phyloP scores from a whole-genome alignment of 2,797 vertebrate genomes.

The Steatocranus sp. region DNA sequence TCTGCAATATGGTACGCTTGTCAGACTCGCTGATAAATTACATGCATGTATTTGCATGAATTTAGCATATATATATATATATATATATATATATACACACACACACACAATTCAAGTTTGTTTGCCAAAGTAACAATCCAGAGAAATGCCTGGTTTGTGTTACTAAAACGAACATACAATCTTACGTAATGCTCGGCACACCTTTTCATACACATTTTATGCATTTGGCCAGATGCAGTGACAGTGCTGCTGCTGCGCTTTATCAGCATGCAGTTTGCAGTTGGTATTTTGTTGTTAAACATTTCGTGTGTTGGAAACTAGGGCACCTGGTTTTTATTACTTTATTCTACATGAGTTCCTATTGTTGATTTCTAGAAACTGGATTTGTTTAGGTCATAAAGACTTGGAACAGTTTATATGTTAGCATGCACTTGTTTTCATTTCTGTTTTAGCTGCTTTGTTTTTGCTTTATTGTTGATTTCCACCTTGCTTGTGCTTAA shows the following conservation, averaged over 20 bases:
- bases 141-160: conserved; percentile 72
- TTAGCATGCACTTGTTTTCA: neutral
- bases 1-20: conserved; percentile 94
- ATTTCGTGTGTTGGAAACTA: neutral
- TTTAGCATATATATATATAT: conserved; percentile 78
- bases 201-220: conserved; percentile 23
- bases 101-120: conserved; percentile 85
- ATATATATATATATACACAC: conserved; percentile 72
- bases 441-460: neutral
- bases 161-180: conserved; percentile 44
- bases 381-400: neutral
- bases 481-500: neutral
- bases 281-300: conserved; percentile 18
- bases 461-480: neutral
- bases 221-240: neutral
- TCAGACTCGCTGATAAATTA: conserved; percentile 96
- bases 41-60: conserved; percentile 97
- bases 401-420: neutral
- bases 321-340: neutral
- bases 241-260: conserved; percentile 27
- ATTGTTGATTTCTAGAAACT: neutral
- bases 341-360: neutral
- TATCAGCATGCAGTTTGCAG: conserved; percentile 29
- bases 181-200: conserved; percentile 37
- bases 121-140: conserved; percentile 82